Evolutionary conservation across 2,888 invertebrate species (phyloP), one percentile per base, ranked within the genome.

Genomic region (Epistrophella euchroma): DNA sequence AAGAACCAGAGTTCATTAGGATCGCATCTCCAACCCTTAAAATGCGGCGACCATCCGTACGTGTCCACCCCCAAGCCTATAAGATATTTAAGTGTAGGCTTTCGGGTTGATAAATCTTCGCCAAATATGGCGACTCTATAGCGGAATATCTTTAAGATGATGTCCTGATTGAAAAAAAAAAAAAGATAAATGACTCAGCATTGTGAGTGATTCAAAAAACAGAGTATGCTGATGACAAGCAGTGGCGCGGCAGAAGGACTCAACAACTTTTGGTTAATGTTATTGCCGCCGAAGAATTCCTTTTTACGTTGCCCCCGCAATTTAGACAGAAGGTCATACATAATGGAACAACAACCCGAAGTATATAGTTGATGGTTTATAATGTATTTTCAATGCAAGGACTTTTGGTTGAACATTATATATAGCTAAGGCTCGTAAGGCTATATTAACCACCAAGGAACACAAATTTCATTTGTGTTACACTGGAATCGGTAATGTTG

Each of bases 321-420:
- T 71, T 52, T 43, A 22, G 74, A 58, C 62, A 77, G 70, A 85
- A 81, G 85, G 85, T 81, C 85, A 81, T 81, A 86, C 81, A 86
- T 86, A 81, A 85, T 85, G 85, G 85, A 80, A 85, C 68, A 72
- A 79, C 73, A 70, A 50, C 37, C 17, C 58, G 22, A 19, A 45
- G 25, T 25, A 25, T 25, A 62, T 75, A 85, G 73, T 81, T 76
- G 80, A 85, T 81, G 81, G 81, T 64, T 73, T 37, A 55, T 86
- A 86, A 86, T 86, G 81, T 81, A 68, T 86, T 86, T 86, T 81
- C 85, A 86, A 86, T 86, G 85, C 77, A 81, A 81, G 76, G 62
- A 56, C 56, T 52, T 43, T 45, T 37, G 35, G 28, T 22, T 32
- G 28, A 7, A 28, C 7, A 45, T n/a, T n/a, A n/a, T 19, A 13